Conservation (phyloP, 1,140 invertebrate genomes). For the Nephila pilipes region DNA sequence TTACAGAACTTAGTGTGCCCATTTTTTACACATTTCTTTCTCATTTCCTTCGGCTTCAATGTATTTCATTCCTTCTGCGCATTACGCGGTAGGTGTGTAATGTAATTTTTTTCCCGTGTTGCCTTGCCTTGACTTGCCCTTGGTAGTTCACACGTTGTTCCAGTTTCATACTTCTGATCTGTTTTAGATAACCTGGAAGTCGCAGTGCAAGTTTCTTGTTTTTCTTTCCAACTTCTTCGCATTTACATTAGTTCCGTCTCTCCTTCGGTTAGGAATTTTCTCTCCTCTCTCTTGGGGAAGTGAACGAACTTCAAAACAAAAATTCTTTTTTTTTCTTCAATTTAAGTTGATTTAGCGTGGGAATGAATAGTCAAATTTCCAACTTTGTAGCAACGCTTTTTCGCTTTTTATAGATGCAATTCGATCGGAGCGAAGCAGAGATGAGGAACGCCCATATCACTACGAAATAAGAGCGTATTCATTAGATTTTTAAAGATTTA, state of each 20-base stretch:
- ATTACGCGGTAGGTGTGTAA: background rate
- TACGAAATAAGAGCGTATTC: no score
- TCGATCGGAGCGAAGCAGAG: no score
- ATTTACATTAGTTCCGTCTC: slow-evolving; percentile 38
- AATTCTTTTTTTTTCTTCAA: background rate
- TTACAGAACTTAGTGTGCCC: background rate
- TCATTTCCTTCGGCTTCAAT: background rate
- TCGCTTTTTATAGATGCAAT: no score
- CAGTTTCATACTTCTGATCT: slow-evolving; percentile 43
- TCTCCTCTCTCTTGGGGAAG: background rate
- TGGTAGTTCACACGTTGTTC: slow-evolving; percentile 17
- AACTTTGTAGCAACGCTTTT: no score
- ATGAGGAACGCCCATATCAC: no score
- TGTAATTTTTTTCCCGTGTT: background rate
- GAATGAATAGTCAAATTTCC: no score
- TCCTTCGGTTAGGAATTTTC: background rate
- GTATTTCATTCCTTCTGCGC: slow-evolving; percentile 10
- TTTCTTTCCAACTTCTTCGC: background rate
- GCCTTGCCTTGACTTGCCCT: slow-evolving; percentile 54
- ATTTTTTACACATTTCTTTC: slow-evolving; percentile 31
- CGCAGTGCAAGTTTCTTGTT: slow-evolving; percentile 20
- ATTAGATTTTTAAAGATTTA: no score
- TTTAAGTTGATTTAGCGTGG: background rate
- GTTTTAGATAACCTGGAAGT: slow-evolving; percentile 19
- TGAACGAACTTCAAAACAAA: slow-evolving; percentile 7